phyloP scores from a whole-genome alignment of 2,888 invertebrate species.

The Ephialtes manifestator region DNA sequence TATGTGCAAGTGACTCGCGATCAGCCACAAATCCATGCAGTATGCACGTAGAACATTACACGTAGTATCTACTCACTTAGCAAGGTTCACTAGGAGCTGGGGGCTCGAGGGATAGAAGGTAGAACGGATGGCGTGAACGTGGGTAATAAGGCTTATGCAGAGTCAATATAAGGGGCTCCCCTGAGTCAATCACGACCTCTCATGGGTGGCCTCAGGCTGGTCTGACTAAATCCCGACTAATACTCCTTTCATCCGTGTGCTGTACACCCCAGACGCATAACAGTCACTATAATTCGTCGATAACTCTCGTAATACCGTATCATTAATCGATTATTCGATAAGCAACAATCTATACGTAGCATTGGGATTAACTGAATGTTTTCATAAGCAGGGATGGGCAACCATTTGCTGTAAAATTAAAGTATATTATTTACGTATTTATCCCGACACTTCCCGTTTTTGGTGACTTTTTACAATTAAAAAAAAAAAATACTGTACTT shows the following conservation, averaged over 20 bases:
- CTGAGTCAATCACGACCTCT: constrained; percentile 44
- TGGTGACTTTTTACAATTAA: too few species aligned
- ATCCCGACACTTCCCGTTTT: too few species aligned
- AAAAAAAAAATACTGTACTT: too few species aligned
- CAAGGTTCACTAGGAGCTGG: constrained; percentile 26
- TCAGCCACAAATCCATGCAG: not conserved
- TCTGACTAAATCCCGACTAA: constrained; percentile 34
- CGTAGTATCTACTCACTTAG: constrained; percentile 54
- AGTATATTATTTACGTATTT: too few species aligned
- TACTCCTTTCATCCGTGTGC: constrained; percentile 5
- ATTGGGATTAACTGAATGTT: too few species aligned
- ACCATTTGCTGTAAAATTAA: too few species aligned
- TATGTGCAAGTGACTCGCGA: constrained; percentile 52
- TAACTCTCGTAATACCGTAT: constrained; percentile 11
- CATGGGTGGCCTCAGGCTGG: constrained; percentile 12
- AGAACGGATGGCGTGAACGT: constrained; percentile 48
- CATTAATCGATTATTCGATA: not conserved
- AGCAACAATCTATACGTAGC: not conserved
- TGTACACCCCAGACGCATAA: constrained; percentile 3
- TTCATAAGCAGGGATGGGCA: too few species aligned
- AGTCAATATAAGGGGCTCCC: constrained; percentile 62
- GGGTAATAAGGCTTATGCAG: constrained; percentile 60
- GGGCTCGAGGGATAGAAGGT: constrained; percentile 18
- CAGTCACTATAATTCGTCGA: not conserved
- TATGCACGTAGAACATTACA: constrained; percentile 14